These are phyloP conservation scores for Copidosoma aretas DNA, from an alignment of 2,888 invertebrate species.

Conservation along the genomic window DNA sequence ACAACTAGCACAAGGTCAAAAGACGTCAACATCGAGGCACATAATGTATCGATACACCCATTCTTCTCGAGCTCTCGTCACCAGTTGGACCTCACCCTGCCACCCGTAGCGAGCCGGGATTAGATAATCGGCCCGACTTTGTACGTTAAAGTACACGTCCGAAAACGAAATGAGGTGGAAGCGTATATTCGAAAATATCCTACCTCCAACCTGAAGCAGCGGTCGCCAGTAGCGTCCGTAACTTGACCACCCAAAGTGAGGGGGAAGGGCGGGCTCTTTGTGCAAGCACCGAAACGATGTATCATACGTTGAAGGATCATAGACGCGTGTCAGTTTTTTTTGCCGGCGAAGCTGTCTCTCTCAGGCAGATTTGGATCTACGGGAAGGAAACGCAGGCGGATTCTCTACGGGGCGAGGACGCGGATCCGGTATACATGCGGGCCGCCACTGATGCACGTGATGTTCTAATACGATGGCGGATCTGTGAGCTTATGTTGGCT, in stretches of 20 bases:
- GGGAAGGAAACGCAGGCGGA: neutral
- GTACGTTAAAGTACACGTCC: neutral
- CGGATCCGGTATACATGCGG: conserved; percentile 17
- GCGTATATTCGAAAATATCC: no score
- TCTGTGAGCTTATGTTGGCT: neutral
- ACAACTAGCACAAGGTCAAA: no score
- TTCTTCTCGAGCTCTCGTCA: no score
- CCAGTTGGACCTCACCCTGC: no score
- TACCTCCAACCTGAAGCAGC: neutral
- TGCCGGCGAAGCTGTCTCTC: conserved; percentile 3
- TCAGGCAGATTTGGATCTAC: neutral
- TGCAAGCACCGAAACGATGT: conserved; percentile 16
- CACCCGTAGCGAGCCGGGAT: neutral
- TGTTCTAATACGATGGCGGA: neutral
- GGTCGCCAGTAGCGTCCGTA: conserved; percentile 5
- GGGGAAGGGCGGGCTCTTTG: neutral
- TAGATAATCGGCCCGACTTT: conserved; percentile 19
- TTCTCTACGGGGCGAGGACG: conserved; percentile 17
- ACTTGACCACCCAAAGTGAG: conserved; percentile 34
- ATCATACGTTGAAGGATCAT: conserved; percentile 21
- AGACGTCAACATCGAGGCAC: neutral
- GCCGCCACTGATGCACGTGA: neutral
- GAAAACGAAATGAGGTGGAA: neutral
- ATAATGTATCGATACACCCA: neutral
- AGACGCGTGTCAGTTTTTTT: conserved; percentile 38